These are phyloP conservation scores for Gonioctena quinquepunctata DNA, from an alignment of 1,140 invertebrate species.

Conservation along the genomic window DNA sequence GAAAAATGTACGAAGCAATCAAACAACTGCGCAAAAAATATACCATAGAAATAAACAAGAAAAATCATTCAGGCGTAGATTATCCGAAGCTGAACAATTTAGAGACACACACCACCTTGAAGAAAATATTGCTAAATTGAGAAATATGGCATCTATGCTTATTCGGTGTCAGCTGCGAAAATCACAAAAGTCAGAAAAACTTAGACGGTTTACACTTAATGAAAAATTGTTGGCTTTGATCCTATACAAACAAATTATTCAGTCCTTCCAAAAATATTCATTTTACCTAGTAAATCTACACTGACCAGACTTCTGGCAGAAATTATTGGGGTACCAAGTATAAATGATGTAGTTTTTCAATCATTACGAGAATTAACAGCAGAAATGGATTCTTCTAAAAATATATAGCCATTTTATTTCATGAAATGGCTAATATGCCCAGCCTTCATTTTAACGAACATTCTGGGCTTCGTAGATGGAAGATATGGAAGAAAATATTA, in stretches of 20 bases:
- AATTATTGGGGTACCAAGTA: background rate
- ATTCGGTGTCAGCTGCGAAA: background rate
- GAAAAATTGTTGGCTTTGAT: too few relatives aligned
- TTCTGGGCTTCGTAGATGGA: background rate
- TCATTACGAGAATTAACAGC: background rate
- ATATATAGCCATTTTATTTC: background rate
- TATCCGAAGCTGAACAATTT: background rate
- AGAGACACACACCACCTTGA: background rate
- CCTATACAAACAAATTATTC: too few relatives aligned
- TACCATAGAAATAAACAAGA: background rate
- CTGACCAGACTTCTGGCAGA: background rate
- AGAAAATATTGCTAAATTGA: background rate
- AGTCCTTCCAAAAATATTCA: too few relatives aligned
- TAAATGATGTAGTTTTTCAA: background rate
- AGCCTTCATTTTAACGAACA: background rate
- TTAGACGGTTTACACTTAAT: background rate
- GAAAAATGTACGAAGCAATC: background rate
- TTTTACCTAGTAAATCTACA: too few relatives aligned
- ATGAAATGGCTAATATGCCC: background rate
- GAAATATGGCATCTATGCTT: too few relatives aligned
- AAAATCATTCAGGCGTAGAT: background rate
- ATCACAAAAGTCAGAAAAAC: background rate
- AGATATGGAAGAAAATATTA: background rate
- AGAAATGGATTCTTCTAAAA: background rate
- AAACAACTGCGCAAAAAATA: background rate